Evolutionary conservation across 2,113 vertebrate genomes (phyloP).

Genomic region (Illadopsis cleaveri): DNA sequence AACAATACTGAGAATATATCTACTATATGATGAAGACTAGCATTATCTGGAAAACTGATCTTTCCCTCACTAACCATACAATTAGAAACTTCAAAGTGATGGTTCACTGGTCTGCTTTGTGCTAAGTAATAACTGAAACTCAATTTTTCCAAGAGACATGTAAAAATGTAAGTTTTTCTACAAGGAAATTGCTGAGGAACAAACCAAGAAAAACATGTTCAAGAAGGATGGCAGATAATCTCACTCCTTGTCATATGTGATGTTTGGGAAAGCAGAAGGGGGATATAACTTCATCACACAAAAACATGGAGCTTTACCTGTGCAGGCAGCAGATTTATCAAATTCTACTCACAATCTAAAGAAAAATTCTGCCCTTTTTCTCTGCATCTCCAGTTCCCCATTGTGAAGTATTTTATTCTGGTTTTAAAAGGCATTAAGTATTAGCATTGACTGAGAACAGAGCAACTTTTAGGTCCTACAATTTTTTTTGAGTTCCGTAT

Average conservation of each 20-base stretch:
- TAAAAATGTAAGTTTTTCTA: not conserved
- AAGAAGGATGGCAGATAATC: not conserved
- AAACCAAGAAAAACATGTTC: not conserved
- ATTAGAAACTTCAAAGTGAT: not conserved
- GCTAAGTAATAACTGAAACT: not conserved
- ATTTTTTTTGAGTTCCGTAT: accelerated
- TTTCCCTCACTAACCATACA: not conserved
- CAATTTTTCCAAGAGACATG: not conserved
- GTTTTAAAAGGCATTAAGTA: not conserved
- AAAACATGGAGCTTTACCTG: not conserved
- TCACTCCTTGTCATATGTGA: not conserved
- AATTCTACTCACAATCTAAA: not conserved
- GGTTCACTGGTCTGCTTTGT: not conserved
- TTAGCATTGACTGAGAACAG: not conserved
- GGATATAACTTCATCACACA: not conserved
- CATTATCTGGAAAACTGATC: not conserved
- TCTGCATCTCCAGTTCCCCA: not conserved
- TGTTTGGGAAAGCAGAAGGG: not conserved
- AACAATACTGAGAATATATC: not conserved
- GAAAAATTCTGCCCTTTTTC: not conserved
- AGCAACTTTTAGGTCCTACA: not conserved
- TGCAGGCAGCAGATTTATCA: not conserved
- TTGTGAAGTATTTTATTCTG: not conserved
- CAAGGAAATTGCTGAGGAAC: not conserved
- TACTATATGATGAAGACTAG: not conserved